These are phyloP conservation scores for Drosophila fungiperda DNA, from an alignment of 2,888 invertebrate species.

Conservation along the genomic window DNA sequence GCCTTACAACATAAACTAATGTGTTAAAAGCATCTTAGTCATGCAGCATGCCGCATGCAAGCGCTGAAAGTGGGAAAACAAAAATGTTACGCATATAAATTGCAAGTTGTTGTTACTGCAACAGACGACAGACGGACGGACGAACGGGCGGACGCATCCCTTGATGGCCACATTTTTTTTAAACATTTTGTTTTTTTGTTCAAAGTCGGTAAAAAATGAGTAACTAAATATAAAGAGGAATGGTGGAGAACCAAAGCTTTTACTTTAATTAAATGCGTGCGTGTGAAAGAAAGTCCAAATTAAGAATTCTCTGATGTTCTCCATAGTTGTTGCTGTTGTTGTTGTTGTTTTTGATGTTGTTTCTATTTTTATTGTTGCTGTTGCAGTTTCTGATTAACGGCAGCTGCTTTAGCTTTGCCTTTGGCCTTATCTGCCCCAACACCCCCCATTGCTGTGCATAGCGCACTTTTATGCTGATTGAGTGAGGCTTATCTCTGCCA, in stretches of 20 bases:
- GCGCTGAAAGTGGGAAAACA: conserved; percentile 18
- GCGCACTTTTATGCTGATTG: conserved; percentile 76
- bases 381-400: conserved; percentile 71
- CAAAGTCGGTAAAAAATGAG: conserved; percentile 20
- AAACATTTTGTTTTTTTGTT: conserved; percentile 23
- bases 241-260: conserved; percentile 64
- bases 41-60: conserved; percentile 8
- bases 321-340: conserved; percentile 10
- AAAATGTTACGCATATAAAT: conserved; percentile 71
- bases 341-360: conserved; percentile 1
- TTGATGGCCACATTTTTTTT: conserved; percentile 56
- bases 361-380: conserved; percentile 24
- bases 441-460: conserved; percentile 27
- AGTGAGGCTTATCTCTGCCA: conserved; percentile 73
- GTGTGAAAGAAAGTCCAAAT: conserved; percentile 66
- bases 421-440: conserved; percentile 6
- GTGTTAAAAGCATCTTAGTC: conserved; percentile 30
- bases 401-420: conserved; percentile 45
- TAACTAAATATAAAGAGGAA: conserved; percentile 31
- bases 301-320: conserved; percentile 59
- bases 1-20: conserved; percentile 11
- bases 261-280: conserved; percentile 79
- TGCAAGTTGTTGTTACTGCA: conserved; percentile 65
- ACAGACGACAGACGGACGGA: conserved; percentile 23
- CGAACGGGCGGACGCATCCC: conserved; percentile 59